These are phyloP conservation scores for Hylaeus anthracinus DNA, from an alignment of 1,140 invertebrate genomes.

Conservation along the genomic window DNA sequence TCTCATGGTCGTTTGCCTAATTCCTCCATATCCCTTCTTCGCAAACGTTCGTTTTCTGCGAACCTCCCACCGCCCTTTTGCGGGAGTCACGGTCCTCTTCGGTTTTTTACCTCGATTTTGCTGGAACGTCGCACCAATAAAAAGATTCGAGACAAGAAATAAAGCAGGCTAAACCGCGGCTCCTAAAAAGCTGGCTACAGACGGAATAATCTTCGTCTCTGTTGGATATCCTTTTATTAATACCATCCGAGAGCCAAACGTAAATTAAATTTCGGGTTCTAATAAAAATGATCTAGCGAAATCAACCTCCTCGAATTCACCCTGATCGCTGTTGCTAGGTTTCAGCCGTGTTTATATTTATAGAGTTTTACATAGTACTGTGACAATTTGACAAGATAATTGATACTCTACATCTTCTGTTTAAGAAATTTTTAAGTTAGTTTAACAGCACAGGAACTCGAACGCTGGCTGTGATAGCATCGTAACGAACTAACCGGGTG, in stretches of 20 bases:
- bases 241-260: neutral
- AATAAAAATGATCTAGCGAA: neutral
- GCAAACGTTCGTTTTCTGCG: constrained; percentile 53
- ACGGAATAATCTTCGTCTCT: constrained; percentile 18
- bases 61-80: constrained; percentile 37
- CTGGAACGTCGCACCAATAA: constrained; percentile 58
- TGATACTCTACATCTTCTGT: neutral
- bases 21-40: constrained; percentile 40
- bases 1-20: neutral
- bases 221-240: constrained; percentile 18
- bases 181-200: constrained; percentile 2
- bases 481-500: neutral
- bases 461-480: neutral
- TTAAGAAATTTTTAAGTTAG: neutral
- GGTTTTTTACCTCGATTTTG: constrained; percentile 52
- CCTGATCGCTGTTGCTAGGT: neutral
- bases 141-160: constrained; percentile 52
- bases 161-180: constrained; percentile 40
- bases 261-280: neutral
- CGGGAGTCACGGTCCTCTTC: constrained; percentile 42
- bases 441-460: constrained; percentile 6
- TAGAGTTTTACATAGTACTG: no score
- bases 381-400: no score
- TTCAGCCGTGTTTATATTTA: no score
- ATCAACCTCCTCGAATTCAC: neutral